These are phyloP conservation scores for Zapus hudsonius DNA, from an alignment of 2,113 vertebrate genomes.

Conservation along the genomic window DNA sequence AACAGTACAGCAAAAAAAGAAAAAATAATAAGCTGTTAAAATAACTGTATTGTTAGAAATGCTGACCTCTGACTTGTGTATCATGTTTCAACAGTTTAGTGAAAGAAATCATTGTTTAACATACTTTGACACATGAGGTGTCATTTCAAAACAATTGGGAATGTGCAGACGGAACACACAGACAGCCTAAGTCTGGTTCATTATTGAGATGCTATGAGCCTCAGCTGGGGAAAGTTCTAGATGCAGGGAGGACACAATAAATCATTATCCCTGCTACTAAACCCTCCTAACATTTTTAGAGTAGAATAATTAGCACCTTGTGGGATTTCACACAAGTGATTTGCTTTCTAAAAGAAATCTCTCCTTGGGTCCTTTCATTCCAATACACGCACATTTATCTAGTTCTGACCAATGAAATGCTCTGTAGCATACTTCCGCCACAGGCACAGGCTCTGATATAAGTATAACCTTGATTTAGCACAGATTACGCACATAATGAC, in stretches of 20 bases:
- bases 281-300: conserved; percentile 78
- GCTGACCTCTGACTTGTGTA: conserved; percentile 70
- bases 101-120: conserved; percentile 82
- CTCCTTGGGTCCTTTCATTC: conserved; percentile 71
- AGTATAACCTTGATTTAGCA: not conserved
- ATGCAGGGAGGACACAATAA: conserved; percentile 82
- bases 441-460: not conserved
- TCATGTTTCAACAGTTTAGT: conserved; percentile 80
- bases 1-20: conserved; percentile 69
- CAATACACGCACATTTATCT: conserved; percentile 43
- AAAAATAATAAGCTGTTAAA: conserved; percentile 79
- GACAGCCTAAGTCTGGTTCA: conserved; percentile 74
- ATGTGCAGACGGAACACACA: conserved; percentile 82
- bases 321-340: conserved; percentile 79
- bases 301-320: conserved; percentile 83
- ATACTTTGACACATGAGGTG: conserved; percentile 85
- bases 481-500: not conserved
- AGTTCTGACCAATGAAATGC: conserved; percentile 26
- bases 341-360: conserved; percentile 72
- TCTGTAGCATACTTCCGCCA: not conserved
- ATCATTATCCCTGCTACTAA: conserved; percentile 81
- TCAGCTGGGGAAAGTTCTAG: conserved; percentile 82
- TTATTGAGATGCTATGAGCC: conserved; percentile 79
- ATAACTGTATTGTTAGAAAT: conserved; percentile 66
- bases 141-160: conserved; percentile 85